Evolutionary conservation across 1,140 invertebrate species (phyloP).

Genomic region (Bradynema listronoti): DNA sequence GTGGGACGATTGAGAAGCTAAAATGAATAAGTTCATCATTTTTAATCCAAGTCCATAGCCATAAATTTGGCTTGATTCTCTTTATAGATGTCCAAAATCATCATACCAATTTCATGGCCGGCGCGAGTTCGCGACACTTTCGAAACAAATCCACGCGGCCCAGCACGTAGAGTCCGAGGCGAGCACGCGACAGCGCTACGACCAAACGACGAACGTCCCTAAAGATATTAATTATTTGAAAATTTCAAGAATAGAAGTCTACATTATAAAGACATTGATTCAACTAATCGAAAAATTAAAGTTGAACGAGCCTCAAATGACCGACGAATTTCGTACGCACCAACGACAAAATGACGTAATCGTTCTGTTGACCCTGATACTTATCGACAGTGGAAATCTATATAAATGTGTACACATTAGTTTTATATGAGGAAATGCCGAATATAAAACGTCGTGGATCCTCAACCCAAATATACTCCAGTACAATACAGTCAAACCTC

Average conservation of each 20-base stretch:
- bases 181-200: slow-evolving; percentile 92
- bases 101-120: slow-evolving; percentile 78
- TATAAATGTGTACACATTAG: too few relatives aligned
- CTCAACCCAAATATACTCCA: too few relatives aligned
- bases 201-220: slow-evolving; percentile 89
- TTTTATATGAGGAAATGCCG: too few relatives aligned
- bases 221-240: too few relatives aligned
- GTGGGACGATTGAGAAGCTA: slow-evolving; percentile 38
- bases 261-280: slow-evolving; percentile 1
- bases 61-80: too few relatives aligned
- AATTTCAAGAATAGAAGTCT: too few relatives aligned
- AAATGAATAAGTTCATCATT: too few relatives aligned
- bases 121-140: slow-evolving; percentile 90
- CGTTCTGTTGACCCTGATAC: slow-evolving; percentile 98
- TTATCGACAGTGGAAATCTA: slow-evolving; percentile 84
- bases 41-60: too few relatives aligned
- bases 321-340: slow-evolving; percentile 92
- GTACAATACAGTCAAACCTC: too few relatives aligned
- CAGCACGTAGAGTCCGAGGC: slow-evolving; percentile 94
- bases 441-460: too few relatives aligned
- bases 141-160: slow-evolving; percentile 82
- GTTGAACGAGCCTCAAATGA: slow-evolving; percentile 67
- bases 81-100: not conserved
- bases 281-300: slow-evolving; percentile 7
- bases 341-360: slow-evolving; percentile 89